Evolutionary conservation across 2,797 vertebrate genomes (phyloP).

Genomic region (Malacoraja senta): DNA sequence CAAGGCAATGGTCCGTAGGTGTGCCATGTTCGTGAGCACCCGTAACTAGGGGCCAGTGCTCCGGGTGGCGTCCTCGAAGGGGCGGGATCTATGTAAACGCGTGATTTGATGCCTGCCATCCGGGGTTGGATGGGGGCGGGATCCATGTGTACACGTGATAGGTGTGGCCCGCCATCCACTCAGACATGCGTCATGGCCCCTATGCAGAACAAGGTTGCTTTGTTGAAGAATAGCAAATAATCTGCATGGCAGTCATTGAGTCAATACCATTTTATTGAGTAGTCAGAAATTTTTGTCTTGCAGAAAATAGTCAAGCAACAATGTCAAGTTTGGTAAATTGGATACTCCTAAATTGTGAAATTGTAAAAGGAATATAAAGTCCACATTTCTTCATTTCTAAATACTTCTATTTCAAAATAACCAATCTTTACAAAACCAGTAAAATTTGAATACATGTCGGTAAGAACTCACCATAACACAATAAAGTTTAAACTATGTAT

Average conservation of each 20-base stretch:
- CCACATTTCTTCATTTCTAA: neutral
- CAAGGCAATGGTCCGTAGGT: too few species aligned
- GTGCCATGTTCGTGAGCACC: too few species aligned
- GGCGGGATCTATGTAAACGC: too few species aligned
- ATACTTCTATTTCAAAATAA: neutral
- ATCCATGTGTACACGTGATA: too few species aligned
- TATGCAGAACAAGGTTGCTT: neutral
- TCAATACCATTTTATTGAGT: neutral
- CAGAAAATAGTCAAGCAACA: neutral
- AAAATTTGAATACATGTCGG: neutral
- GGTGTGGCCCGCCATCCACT: too few species aligned
- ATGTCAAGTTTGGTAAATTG: neutral
- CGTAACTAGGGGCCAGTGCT: too few species aligned
- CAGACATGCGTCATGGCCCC: too few species aligned
- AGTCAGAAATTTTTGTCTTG: neutral
- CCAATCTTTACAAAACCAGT: neutral
- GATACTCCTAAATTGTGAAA: neutral
- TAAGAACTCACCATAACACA: neutral
- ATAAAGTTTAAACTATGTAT: neutral
- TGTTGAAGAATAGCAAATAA: constrained; percentile 42
- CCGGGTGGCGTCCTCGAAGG: too few species aligned
- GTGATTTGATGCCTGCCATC: too few species aligned
- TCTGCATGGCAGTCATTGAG: constrained; percentile 43
- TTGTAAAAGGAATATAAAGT: neutral
- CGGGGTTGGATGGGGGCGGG: too few species aligned